Evolutionary conservation across 64 coral and sea anemone species (phyloP), one percentile per base, ranked within the genome.

Genomic region (Exaiptasia diaphana): DNA sequence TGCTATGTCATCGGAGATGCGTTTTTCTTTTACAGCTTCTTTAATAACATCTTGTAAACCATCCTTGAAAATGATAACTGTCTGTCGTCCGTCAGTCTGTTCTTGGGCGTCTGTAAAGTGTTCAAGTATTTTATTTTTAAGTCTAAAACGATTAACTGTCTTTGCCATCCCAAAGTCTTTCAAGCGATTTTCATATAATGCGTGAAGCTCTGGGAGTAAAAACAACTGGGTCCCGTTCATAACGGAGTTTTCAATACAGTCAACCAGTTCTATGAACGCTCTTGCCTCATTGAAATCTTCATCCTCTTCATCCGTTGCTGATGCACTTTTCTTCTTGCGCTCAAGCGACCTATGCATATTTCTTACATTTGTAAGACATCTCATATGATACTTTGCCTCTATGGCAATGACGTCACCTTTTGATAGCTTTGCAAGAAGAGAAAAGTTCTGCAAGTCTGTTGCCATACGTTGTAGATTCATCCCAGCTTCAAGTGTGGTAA

Each of bases 41-140:
- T 81, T 81, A n/a, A 67, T 23, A 18, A 81, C 21, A 41, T 63
- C 35, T 67, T 41, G 17, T 45, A 82, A 29, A 13, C 62, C 62
- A 33, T 82, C 34, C 26, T 50, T 44, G 7, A 54, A 82, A 34
- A 82, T 41, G 32, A 68, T 50, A 5, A 69, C 78, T 2, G 59
- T 69, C 25, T 68, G 42, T 21, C 55, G 29, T 50, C 48, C 64
- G 38, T 83, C 63, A 18, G 18, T 17, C 64, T 83, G 60, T 67
- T 67, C 79, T 9, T 82, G 38, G 9, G 39, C 39, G 4, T 71
- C 67, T 22, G 36, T 3, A 34, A 67, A 67, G 4, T 71, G 8
- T 15, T 71, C 25, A 4, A 71, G 18, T 5, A 71, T 10, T 42
- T 2, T 38, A 71, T 41, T n/a, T 23, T 71, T 71, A 11, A 71